Conservation (phyloP, 1,140 invertebrate genomes). For the Leptestheria dahalacensis region DNA sequence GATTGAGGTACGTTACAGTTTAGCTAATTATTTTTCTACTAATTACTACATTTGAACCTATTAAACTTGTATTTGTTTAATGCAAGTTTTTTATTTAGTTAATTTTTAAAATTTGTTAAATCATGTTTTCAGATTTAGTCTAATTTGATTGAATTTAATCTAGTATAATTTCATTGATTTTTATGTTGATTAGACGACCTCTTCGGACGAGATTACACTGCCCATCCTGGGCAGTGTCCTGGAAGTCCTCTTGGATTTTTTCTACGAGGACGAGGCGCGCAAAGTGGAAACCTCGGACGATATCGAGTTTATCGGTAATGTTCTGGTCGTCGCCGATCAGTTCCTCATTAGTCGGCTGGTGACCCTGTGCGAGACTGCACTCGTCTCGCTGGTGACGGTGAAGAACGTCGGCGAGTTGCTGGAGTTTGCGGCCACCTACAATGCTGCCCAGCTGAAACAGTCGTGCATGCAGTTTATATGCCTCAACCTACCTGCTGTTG, state of each 20-base stretch:
- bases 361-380: conserved; percentile 44
- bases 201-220: conserved; percentile 19
- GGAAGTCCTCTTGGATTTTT: conserved; percentile 43
- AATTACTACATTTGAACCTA: no score
- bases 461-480: conserved; percentile 53
- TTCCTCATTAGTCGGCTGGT: conserved; percentile 44
- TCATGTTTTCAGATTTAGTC: no score
- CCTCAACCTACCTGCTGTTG: conserved; percentile 45
- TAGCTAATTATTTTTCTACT: neutral
- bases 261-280: conserved; percentile 46
- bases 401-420: conserved; percentile 52
- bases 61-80: no score
- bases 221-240: conserved; percentile 36
- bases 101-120: no score
- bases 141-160: neutral
- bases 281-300: conserved; percentile 38
- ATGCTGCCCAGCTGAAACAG: conserved; percentile 44
- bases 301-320: conserved; percentile 42
- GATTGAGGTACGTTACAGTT: conserved; percentile 38
- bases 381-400: conserved; percentile 42
- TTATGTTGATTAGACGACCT: conserved; percentile 15
- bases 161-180: neutral
- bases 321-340: conserved; percentile 52
- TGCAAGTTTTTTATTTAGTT: no score
- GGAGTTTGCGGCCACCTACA: conserved; percentile 48